Evolutionary conservation across 1,140 invertebrate genomes (phyloP), one percentile per base, ranked within the genome.

Genomic region (Pygmarrhopalites habei): DNA sequence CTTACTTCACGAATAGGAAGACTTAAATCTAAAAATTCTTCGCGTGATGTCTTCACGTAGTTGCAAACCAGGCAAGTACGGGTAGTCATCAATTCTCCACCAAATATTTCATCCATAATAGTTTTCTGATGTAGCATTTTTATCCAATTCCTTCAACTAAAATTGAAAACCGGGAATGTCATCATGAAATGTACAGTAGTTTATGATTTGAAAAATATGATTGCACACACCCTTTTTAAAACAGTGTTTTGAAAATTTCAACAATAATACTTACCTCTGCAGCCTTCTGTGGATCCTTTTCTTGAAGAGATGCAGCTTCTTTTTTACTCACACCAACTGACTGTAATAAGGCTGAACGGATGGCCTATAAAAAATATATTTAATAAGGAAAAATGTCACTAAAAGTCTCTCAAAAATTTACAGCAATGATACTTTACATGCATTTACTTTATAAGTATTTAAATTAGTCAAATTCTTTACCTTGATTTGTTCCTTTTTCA

Each of bases 1-100:
- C n/a, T n/a, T n/a, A n/a, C n/a, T n/a, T 67, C 62, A 30, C 69
- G 85, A 10, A 97, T 85, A 0, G 95, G 92, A 56, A 98, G 77
- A 66, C 92, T 95, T 56, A 98, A 80, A 79, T 99, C 95, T 55
- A 97, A 79, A 75, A 98, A 98, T 67, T 88, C 87, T 77, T 98
- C 95, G 62, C 87, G 86, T 17, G 89, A 81, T 72, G 90, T 85
- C 0, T 90, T 94, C 7, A 86, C 82, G 77, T 92, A 83, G 58
- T 85, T 79, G 75, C 95, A 97, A 53, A 91, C 87, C 71, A 92
- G 83, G 77, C 94, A 98, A 59, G 89, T 82, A 25, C 96, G 78
- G 0, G 88, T 94, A 25, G 90, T 95, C 1, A 95, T 86, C 7
- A 96, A 79, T 68, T 88, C 84, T 0, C 95, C 94, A 46, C 90